These are phyloP conservation scores for Caenorhabditis tropicalis DNA, from an alignment of 1,140 invertebrate genomes.

Conservation along the genomic window DNA sequence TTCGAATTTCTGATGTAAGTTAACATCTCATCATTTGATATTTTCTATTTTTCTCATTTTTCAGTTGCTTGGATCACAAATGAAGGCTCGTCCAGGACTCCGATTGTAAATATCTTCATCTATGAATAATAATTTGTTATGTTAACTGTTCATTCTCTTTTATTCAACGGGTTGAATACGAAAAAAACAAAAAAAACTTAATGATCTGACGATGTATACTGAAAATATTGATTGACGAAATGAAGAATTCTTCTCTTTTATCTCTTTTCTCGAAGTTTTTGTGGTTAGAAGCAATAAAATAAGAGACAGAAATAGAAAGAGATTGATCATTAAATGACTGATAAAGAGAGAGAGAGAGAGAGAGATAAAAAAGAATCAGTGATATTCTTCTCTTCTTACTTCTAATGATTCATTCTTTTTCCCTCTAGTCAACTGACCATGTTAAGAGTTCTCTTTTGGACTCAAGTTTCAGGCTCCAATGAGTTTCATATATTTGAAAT, in stretches of 20 bases:
- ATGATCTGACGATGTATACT: not conserved
- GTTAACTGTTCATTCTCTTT: too few relatives aligned
- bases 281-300: not conserved
- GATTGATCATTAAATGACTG: not conserved
- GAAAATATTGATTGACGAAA: constrained; percentile 20
- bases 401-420: not conserved
- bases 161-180: not conserved
- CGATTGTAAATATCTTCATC: not conserved
- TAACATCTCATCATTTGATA: not conserved
- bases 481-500: too few relatives aligned
- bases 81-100: not conserved
- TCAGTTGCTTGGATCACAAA: constrained; percentile 32
- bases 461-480: not conserved
- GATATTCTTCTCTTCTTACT: not conserved
- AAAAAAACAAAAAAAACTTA: constrained; percentile 5
- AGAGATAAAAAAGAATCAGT: not conserved
- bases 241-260: not conserved
- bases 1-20: constrained; percentile 29
- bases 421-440: too few relatives aligned
- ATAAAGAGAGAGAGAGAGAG: not conserved
- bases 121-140: not conserved
- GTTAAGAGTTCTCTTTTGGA: too few relatives aligned
- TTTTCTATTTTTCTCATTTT: not conserved
- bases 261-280: not conserved
- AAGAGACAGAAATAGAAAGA: not conserved